These are phyloP conservation scores for Telmatochromis sp. DNA, from an alignment of 2,113 vertebrate genomes.

Conservation along the genomic window DNA sequence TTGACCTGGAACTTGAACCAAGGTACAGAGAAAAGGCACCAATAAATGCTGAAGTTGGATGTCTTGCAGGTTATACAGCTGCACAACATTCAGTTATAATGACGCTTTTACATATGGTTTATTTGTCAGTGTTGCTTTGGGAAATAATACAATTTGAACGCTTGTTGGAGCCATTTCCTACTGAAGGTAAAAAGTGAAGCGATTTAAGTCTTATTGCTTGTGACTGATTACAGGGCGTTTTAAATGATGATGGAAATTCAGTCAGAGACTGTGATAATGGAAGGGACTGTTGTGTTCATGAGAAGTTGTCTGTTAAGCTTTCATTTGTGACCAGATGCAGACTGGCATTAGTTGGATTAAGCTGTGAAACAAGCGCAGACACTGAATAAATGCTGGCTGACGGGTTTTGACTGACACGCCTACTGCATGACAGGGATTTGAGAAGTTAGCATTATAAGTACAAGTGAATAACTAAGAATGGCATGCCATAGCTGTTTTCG, in stretches of 20 bases:
- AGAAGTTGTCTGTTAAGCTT: background rate
- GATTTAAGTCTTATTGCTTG: background rate
- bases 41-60: background rate
- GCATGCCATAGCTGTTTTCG: background rate
- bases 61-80: background rate
- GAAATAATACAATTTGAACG: background rate
- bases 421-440: background rate
- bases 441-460: background rate
- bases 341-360: background rate
- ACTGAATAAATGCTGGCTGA: background rate
- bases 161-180: background rate
- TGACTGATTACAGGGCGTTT: background rate
- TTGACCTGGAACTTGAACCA: background rate
- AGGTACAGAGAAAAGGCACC: background rate
- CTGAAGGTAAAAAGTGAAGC: background rate
- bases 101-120: background rate
- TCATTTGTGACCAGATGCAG: background rate
- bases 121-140: background rate
- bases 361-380: background rate
- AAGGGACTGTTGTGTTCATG: background rate
- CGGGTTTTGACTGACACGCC: background rate
- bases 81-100: background rate
- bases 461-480: background rate
- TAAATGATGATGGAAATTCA: constrained; percentile 11
- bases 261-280: background rate